Percentiles rank a stretch among this genome's conserved stretches.
phyloP scores from a whole-genome alignment of 2,888 invertebrate species.

The Cheilosia urbana region DNA sequence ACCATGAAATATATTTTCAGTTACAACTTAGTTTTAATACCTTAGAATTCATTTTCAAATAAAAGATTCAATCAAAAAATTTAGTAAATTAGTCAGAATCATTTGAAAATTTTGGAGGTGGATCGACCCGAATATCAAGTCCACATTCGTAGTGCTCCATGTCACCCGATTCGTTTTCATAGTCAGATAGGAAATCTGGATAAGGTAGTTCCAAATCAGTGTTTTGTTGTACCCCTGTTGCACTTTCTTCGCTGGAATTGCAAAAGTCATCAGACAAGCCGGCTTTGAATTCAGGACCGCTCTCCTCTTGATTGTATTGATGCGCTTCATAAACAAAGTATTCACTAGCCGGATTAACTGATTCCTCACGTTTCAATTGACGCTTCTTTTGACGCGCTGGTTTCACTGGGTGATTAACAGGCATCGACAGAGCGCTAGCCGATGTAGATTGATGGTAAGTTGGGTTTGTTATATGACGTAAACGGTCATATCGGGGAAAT shows the following conservation, averaged over 20 bases:
- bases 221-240: conserved; percentile 71
- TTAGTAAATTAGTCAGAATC: conserved; percentile 86
- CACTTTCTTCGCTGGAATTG: conserved; percentile 83
- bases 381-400: conserved; percentile 83
- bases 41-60: conserved; percentile 6
- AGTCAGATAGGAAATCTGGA: conserved; percentile 84
- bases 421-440: conserved; percentile 77
- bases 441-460: conserved; percentile 79
- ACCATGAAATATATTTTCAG: conserved; percentile 13
- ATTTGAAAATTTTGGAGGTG: conserved; percentile 91
- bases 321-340: conserved; percentile 77
- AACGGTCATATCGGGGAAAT: conserved; percentile 86
- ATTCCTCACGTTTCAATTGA: conserved; percentile 82
- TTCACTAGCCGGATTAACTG: conserved; percentile 76
- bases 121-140: conserved; percentile 90
- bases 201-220: conserved; percentile 85
- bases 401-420: conserved; percentile 83
- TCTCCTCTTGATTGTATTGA: conserved; percentile 81
- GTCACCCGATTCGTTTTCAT: conserved; percentile 85
- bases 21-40: conserved; percentile 15
- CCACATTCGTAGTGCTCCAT: conserved; percentile 89
- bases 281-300: conserved; percentile 81
- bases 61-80: background rate
- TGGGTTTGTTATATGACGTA: conserved; percentile 85
- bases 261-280: conserved; percentile 83